Base-by-base conservation (phyloP, 2,888 invertebrate genomes). In the Melanophora roralis region DNA sequence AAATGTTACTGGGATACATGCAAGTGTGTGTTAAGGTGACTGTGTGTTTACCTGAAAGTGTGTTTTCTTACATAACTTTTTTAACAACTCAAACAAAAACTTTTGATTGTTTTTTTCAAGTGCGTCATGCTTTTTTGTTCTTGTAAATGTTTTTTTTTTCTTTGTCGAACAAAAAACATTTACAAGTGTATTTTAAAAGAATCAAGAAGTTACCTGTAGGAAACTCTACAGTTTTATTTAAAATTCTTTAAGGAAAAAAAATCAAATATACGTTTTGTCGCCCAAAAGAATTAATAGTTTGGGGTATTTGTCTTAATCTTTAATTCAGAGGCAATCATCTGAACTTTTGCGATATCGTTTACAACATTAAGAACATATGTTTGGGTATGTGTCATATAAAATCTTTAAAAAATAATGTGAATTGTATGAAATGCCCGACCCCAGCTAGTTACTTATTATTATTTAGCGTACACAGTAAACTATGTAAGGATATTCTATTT, bases 391-490 rank as follows among this genome's bases (percentile, higher is more conserved):
- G 14, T 49, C 38, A 11, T n/a, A 7, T 9, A 21, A 19, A 59
- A 67, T 73, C 51, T 74, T 59, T 11, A 4, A 71, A 69, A 40
- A 60, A n/a, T n/a, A n/a, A n/a, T n/a, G 71, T 60, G 60, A 71
- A 69, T 75, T 79, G 78, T 77, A 74, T 75, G 79, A 57, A 79
- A 51, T 60, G 60, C 71, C 72, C 76, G 76, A 51, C 65, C 67
- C 71, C 72, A 72, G 76, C 72, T 21, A 68, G 72, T 45, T 55
- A 55, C 65, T 78, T 68, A 55, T 53, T 59, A 68, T 73, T 78
- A 51, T 65, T 71, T 67, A 9, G 38, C 16, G n/a, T 7, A 23
- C 19, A 47, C 38, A 45, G 53, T 62, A 47, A 47, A 53, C 36
- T n/a, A 32, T 60, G 55, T 23, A 45, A 74, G 45, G 4, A 6